Base-by-base conservation (phyloP, 2,113 vertebrate species). In the Ceuthmochares aereus region DNA sequence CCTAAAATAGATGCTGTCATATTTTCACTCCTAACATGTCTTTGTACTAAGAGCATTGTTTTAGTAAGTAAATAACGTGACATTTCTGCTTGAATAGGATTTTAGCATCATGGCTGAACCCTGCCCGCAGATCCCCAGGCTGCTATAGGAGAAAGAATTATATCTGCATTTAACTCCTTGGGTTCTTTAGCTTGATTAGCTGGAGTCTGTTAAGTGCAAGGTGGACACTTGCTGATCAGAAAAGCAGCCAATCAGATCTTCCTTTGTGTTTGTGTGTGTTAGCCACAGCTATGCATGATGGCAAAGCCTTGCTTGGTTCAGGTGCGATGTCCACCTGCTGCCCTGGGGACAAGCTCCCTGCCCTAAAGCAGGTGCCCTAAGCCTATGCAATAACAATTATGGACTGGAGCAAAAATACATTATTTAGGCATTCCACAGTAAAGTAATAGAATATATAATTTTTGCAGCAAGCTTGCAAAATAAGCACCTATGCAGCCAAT, bases 1-100 rank as follows among this genome's bases (percentile, higher is more conserved):
- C 92, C 90, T 94, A 96, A 97, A 97, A 97, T 92, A 97, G 93
- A 93, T 22, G 32, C 92, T 96, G 95, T 96, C 96, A 75, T 95
- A 92, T 95, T 96, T 97, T 95, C 67, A 21, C 70, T 94, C 75
- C 20, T 84, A 94, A 95, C 94, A 80, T 92, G 92, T 93, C 95
- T 96, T 93, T 91, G 89, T 77, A 87, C 91, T 76, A 86, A 92
- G 83, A 95, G 82, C 67, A 81, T 93, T 96, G 96, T 97, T 97
- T 97, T 83, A 96, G 96, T 90, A 87, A 97, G 97, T 96, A 97
- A 97, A 97, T 90, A 96, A 80, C 4, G 2, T 93, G 95, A 95
- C 96, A 96, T 94, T 95, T 84, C 89, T 82, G 76, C 87, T 78
- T 25, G 54, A 82, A 90, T 77, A 83, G 54, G 87, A 81, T 87